These are phyloP conservation scores for Wasmannia auropunctata DNA, from an alignment of 1,140 invertebrate genomes.

Conservation along the genomic window DNA sequence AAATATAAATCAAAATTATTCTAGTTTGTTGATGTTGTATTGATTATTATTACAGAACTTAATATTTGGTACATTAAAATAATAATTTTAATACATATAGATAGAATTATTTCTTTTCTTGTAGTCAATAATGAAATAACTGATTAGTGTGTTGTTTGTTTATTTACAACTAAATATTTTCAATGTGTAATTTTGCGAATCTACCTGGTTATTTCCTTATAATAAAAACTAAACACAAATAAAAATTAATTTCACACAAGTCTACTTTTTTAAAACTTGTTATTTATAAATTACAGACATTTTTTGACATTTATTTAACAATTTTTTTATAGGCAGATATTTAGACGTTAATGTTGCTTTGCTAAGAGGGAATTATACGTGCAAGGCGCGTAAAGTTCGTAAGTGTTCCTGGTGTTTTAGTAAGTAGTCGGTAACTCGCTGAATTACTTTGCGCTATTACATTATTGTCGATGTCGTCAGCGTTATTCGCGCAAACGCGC, in stretches of 20 bases:
- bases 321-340: not conserved
- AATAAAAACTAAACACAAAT: not conserved
- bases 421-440: constrained; percentile 75
- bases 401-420: constrained; percentile 71
- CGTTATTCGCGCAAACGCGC: constrained; percentile 68
- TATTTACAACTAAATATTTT: not conserved
- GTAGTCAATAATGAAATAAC: not conserved
- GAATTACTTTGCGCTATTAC: constrained; percentile 76
- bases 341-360: not conserved
- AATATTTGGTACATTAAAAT: not conserved
- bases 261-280: not conserved
- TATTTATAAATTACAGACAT: not conserved
- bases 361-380: constrained; percentile 14
- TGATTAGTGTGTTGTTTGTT: not conserved
- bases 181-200: not conserved
- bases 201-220: not conserved
- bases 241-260: not conserved
- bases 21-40: not conserved
- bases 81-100: not conserved
- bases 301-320: not conserved
- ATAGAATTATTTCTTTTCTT: not conserved
- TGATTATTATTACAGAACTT: not conserved
- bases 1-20: not conserved
- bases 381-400: constrained; percentile 66
- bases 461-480: constrained; percentile 76